Base-by-base conservation (phyloP, 2,888 invertebrate species). In the Eupsilia transversa region DNA sequence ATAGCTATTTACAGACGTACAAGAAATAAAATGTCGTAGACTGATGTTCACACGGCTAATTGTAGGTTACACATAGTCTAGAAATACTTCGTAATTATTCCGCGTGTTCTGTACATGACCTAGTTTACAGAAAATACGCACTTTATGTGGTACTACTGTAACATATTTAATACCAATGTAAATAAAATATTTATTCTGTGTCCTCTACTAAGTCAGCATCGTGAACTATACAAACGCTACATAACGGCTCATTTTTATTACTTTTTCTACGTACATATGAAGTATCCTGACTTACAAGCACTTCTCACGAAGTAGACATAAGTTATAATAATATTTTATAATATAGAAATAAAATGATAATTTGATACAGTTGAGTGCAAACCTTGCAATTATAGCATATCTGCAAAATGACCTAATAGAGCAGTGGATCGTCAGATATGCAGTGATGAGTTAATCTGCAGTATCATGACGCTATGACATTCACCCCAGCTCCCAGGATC, bases 1-100 rank as follows among this genome's bases (percentile, higher is more conserved):
- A 86, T 78, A 60, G 65, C 65, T 79, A 79, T 79, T 73, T 68
- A 74, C 64, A 66, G 63, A 69, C 38, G 41, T 61, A 67, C 68
- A 79, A 71, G 70, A 74, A 72, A 71, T 74, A 74, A 80, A 79
- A 82, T 86, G 65, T 81, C 71, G 59, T 69, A 71, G 30, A 57
- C 68, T 64, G 63, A 78, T 76, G 81, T 86, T 87, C 86, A 78
- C 82, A 87, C 79, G 72, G 46, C 60, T 75, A 79, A 87, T 83
- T 79, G 72, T 82, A 87, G 70, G 68, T 85, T 82, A 82, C 69
- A 67, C 74, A 70, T 79, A 72, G 71, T 66, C 65, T 79, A 79
- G 64, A 73, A 80, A 76, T 80, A 79, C 66, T 73, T 67, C 12
- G 61, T 70, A 77, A 77, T 85, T 87, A 82, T 71, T 49, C 57